These are phyloP conservation scores for Buphagus erythrorhynchus DNA, from an alignment of 2,797 vertebrate genomes.

Conservation along the genomic window DNA sequence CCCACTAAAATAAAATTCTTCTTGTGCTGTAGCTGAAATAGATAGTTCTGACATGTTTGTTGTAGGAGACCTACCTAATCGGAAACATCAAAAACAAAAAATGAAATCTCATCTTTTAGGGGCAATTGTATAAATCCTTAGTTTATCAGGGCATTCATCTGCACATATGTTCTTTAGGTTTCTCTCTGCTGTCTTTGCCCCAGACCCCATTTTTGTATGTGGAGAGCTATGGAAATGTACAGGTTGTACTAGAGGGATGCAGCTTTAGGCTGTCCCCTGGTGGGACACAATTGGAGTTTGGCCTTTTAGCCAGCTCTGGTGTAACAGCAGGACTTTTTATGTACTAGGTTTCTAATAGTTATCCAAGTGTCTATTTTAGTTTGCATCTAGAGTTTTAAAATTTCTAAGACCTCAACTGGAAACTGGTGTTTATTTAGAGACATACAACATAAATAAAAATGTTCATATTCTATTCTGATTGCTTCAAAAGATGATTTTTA, in stretches of 20 bases:
- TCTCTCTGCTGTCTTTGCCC: not conserved
- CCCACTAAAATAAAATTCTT: not conserved
- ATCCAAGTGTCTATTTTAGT: not conserved
- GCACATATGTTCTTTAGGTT: not conserved
- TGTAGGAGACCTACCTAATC: not conserved
- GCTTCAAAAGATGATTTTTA: not conserved
- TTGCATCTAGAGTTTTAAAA: not conserved
- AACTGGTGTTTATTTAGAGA: not conserved
- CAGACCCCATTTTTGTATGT: not conserved
- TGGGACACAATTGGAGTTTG: not conserved
- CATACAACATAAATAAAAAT: not conserved
- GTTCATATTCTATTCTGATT: not conserved
- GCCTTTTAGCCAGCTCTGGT: not conserved
- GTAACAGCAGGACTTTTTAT: not conserved
- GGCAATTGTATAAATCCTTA: not conserved
- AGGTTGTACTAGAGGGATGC: not conserved
- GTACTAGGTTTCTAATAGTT: not conserved
- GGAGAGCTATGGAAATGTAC: rapidly evolving
- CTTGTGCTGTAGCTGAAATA: not conserved
- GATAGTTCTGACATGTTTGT: not conserved
- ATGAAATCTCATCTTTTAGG: not conserved
- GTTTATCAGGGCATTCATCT: not conserved
- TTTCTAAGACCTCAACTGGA: not conserved
- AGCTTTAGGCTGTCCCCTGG: not conserved
- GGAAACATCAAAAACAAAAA: not conserved